phyloP scores from a whole-genome alignment of 2,797 vertebrate genomes.

The Argyrosomus regius region DNA sequence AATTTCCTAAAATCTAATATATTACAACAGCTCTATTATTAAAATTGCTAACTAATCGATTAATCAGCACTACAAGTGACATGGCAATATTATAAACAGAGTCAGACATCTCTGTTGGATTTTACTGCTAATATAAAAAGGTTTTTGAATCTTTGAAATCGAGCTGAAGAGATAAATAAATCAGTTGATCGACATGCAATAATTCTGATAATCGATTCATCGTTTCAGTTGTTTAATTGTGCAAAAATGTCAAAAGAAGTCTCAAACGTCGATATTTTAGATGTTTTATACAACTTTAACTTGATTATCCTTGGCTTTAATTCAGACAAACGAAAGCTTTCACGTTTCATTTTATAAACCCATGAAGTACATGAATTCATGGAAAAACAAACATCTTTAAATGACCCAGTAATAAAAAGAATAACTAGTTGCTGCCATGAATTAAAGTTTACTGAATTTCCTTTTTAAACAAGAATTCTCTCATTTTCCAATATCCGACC shows the following conservation, averaged over 20 bases:
- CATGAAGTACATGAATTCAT: not conserved
- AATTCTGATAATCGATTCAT: not conserved
- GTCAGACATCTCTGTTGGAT: not conserved
- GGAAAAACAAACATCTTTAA: not conserved
- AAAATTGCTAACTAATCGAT: not conserved
- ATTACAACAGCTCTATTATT: not conserved
- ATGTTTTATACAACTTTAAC: not conserved
- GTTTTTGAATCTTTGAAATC: not conserved
- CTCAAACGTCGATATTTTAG: not conserved
- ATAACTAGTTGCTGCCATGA: not conserved
- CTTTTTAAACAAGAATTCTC: not conserved
- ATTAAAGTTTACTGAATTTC: not conserved
- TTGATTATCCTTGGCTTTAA: not conserved
- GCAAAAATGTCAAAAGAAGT: not conserved
- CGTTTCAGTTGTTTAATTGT: not conserved
- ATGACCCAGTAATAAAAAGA: not conserved
- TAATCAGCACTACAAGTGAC: no score
- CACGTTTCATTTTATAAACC: not conserved
- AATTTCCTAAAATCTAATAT: not conserved
- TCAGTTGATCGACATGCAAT: no score
- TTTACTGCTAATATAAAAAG: not conserved
- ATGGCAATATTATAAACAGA: not conserved
- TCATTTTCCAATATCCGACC: constrained; percentile 8
- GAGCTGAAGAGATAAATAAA: not conserved
- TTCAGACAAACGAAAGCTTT: not conserved